Percentiles rank a stretch among this genome's conserved stretches.
Conservation (phyloP, 2,888 invertebrate genomes). For the Philereme transversata region DNA sequence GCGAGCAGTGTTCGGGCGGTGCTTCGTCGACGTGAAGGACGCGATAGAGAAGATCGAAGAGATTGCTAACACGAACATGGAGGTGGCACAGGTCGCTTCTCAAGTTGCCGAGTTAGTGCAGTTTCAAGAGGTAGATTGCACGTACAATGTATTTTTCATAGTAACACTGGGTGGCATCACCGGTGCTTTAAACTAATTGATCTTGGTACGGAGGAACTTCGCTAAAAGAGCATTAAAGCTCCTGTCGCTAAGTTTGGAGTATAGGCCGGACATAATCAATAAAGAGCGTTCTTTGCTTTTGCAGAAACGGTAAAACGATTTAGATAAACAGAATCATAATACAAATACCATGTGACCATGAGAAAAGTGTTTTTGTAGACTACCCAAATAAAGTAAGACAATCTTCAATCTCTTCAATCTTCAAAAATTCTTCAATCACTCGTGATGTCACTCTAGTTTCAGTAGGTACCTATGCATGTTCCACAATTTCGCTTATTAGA, state of each 20-base stretch:
- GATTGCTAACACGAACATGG: constrained; percentile 39
- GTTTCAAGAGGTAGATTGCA: constrained; percentile 65
- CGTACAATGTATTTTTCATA: constrained; percentile 18
- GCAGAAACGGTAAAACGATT: too few relatives aligned
- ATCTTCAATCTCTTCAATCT: too few relatives aligned
- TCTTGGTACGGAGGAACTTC: too few relatives aligned
- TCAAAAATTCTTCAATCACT: neutral
- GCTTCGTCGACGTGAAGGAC: constrained; percentile 65
- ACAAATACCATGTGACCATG: too few relatives aligned
- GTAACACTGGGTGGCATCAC: constrained; percentile 14
- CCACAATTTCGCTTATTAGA: constrained; percentile 1
- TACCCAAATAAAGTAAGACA: too few relatives aligned
- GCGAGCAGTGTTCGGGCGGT: constrained; percentile 71
- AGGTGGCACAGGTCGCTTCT: constrained; percentile 51
- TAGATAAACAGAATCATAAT: too few relatives aligned
- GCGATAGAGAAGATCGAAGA: constrained; percentile 43
- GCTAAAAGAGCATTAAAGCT: too few relatives aligned
- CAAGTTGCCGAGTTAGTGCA: constrained; percentile 58
- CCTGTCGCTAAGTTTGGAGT: too few relatives aligned
- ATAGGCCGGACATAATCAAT: too few relatives aligned
- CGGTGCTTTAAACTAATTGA: neutral
- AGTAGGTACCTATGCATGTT: neutral
- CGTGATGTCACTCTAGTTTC: constrained; percentile 5
- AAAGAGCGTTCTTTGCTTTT: too few relatives aligned
- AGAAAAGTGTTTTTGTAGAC: too few relatives aligned